Evolutionary conservation across 2,888 invertebrate species (phyloP).

Genomic region (Ectemnius continuus): DNA sequence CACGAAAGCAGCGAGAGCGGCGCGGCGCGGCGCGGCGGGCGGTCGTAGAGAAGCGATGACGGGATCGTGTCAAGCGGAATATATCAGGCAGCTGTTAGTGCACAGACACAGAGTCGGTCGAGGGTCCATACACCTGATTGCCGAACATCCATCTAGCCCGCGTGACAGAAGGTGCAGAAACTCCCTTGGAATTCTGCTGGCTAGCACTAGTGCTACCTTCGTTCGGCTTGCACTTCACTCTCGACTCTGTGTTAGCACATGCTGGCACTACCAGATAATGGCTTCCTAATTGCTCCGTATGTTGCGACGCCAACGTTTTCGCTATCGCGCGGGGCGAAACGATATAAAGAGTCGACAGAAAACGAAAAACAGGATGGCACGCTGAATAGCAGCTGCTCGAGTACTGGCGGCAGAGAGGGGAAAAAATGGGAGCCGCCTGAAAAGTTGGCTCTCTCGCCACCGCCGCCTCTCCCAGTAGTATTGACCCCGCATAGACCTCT

Average conservation of each 20-base stretch:
- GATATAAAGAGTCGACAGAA: constrained; percentile 1
- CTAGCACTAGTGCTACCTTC: constrained; percentile 16
- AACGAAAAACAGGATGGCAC: constrained; percentile 7
- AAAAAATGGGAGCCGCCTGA: constrained; percentile 5
- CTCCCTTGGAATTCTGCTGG: constrained; percentile 32
- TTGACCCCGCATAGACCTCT: background rate
- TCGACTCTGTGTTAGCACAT: constrained; percentile 2
- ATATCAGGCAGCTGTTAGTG: constrained; percentile 54
- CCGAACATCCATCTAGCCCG: constrained; percentile 63
- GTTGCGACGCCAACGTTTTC: constrained; percentile 17
- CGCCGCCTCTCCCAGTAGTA: background rate
- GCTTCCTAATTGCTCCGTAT: constrained; percentile 68
- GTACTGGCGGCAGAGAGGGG: background rate
- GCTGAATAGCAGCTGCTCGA: background rate
- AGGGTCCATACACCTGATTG: constrained; percentile 64
- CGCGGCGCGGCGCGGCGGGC: too few relatives aligned
- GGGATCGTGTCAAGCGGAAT: constrained; percentile 53
- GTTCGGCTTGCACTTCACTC: constrained; percentile 13
- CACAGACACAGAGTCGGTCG: constrained; percentile 53
- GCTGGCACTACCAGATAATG: constrained; percentile 60
- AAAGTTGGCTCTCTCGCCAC: background rate
- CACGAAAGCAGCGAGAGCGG: constrained; percentile 47
- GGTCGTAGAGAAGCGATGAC: constrained; percentile 43
- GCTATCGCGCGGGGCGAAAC: constrained; percentile 1
- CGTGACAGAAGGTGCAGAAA: constrained; percentile 52